These are phyloP conservation scores for Perccottus glenii DNA, from an alignment of 2,113 vertebrate genomes.

Conservation along the genomic window DNA sequence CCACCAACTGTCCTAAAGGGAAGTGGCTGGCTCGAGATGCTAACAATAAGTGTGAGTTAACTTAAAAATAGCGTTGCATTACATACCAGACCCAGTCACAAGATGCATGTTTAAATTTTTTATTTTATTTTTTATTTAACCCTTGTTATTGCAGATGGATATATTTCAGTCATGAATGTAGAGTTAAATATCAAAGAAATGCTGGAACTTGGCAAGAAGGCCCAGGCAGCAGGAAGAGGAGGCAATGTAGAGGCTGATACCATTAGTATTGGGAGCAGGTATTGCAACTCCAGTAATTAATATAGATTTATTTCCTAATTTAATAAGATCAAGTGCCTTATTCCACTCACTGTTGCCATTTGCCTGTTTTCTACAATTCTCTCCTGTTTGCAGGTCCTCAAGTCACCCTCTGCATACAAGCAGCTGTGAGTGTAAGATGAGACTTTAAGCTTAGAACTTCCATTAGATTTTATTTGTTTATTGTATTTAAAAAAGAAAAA, in stretches of 20 bases:
- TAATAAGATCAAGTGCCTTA: neutral
- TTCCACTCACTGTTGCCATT: neutral
- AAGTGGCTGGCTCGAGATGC: constrained; percentile 73
- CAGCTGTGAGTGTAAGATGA: constrained; percentile 75
- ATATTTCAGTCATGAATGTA: constrained; percentile 73
- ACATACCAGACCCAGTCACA: neutral
- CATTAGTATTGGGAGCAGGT: constrained; percentile 78
- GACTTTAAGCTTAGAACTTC: neutral
- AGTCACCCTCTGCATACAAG: constrained; percentile 65
- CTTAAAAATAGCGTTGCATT: neutral
- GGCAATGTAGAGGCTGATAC: constrained; percentile 68
- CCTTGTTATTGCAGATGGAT: constrained; percentile 70
- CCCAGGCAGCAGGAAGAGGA: constrained; percentile 47
- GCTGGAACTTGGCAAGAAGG: constrained; percentile 67
- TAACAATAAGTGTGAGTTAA: constrained; percentile 80
- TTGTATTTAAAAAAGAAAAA: too few species aligned
- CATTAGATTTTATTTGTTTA: too few species aligned
- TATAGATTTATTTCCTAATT: neutral
- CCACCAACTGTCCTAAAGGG: constrained; percentile 70
- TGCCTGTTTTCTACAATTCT: neutral
- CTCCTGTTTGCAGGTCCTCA: constrained; percentile 71
- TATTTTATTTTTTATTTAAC: constrained; percentile 10
- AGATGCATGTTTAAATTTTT: too few species aligned
- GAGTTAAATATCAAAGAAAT: constrained; percentile 77
- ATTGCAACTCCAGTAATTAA: neutral